These are phyloP conservation scores for Strongylocentrotus purpuratus DNA, from an alignment of 35 echinoderm and acorn worm genomes.

Conservation along the genomic window DNA sequence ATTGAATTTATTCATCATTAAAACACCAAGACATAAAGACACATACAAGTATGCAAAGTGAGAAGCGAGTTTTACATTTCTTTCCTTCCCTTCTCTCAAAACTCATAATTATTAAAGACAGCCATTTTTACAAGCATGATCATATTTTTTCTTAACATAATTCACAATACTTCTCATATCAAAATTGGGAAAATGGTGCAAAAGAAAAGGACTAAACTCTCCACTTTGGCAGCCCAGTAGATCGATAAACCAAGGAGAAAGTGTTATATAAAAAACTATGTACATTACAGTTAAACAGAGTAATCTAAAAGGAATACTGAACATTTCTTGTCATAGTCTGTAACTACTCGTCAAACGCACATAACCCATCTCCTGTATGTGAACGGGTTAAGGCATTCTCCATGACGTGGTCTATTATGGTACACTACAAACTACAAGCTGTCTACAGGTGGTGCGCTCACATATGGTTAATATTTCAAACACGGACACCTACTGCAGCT, in stretches of 20 bases:
- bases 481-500: neutral
- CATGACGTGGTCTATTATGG: neutral
- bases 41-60: constrained; percentile 38
- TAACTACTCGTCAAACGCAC: neutral
- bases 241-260: neutral
- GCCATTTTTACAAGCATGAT: constrained; percentile 43
- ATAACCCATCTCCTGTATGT: neutral
- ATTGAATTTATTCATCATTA: constrained; percentile 49
- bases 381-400: neutral
- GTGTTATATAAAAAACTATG: neutral
- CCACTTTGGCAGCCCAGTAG: neutral
- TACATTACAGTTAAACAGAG: constrained; percentile 18
- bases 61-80: constrained; percentile 36
- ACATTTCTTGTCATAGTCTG: neutral
- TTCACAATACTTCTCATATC: constrained; percentile 33
- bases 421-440: neutral
- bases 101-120: constrained; percentile 23
- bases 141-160: neutral
- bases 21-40: constrained; percentile 41
- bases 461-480: neutral
- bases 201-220: neutral
- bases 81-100: constrained; percentile 5
- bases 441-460: neutral
- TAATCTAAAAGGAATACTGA: constrained; percentile 3
- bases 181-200: constrained; percentile 11